phyloP scores from a whole-genome alignment of 2,113 vertebrate species.

The Dasypus novemcinctus region DNA sequence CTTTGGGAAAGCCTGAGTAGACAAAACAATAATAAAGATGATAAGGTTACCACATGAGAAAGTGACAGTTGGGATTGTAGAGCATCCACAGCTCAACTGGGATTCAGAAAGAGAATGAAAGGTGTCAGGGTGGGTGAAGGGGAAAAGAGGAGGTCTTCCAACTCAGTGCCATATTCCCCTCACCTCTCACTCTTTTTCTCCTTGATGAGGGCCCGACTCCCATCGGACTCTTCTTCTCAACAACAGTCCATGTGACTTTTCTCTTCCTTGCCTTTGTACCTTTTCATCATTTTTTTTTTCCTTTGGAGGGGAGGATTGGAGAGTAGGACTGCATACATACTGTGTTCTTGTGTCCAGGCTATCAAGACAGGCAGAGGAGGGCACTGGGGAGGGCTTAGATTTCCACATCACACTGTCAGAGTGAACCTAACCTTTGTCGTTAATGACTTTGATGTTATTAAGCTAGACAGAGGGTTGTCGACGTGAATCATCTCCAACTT shows the following conservation, averaged over 20 bases:
- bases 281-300: background rate
- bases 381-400: background rate
- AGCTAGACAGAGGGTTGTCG: conserved; percentile 90
- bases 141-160: background rate
- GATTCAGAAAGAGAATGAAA: background rate
- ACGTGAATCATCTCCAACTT: conserved; percentile 90
- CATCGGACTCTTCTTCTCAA: background rate
- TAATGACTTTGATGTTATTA: conserved; percentile 91
- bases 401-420: conserved; percentile 79
- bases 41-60: background rate
- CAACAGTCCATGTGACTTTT: background rate
- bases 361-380: conserved; percentile 11
- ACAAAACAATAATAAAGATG: background rate
- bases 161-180: background rate
- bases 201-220: background rate
- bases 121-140: too few species aligned
- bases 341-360: background rate
- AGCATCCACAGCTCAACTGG: accelerated
- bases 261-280: background rate
- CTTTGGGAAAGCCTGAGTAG: background rate
- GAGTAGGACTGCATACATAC: background rate
- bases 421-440: conserved; percentile 75
- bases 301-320: background rate
- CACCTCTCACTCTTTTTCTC: background rate
- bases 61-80: background rate